These are phyloP conservation scores for Pipistrellus pipistrellus DNA, from an alignment of 2,797 vertebrate species.

Conservation along the genomic window DNA sequence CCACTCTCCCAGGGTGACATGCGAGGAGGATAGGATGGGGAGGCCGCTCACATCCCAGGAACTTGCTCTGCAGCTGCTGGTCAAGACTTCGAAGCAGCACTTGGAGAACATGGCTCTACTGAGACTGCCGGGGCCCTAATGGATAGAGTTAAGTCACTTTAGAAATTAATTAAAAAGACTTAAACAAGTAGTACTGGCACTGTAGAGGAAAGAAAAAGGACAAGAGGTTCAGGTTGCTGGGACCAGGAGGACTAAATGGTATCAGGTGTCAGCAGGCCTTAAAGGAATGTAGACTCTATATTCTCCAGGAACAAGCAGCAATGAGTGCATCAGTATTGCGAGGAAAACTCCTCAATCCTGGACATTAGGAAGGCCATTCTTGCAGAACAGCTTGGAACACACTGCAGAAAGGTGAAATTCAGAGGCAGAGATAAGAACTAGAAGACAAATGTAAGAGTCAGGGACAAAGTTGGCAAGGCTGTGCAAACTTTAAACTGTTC, in stretches of 20 bases:
- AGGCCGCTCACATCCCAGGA: slow-evolving; percentile 91
- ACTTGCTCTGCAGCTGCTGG: slow-evolving; percentile 87
- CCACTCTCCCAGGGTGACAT: slow-evolving; percentile 94
- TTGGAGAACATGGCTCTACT: slow-evolving; percentile 94
- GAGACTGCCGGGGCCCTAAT: slow-evolving; percentile 95
- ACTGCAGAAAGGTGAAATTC: not conserved
- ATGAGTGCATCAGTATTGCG: not conserved
- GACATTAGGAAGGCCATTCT: not conserved
- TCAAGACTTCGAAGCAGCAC: slow-evolving; percentile 95
- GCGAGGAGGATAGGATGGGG: slow-evolving; percentile 91
- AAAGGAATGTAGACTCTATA: not conserved
- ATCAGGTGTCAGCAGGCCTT: not conserved
- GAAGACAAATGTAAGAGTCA: not conserved
- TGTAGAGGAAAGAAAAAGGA: not conserved
- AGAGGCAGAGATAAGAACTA: not conserved
- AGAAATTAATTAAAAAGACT: not conserved
- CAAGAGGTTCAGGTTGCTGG: not conserved
- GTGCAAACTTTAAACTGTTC: not conserved
- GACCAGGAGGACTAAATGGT: not conserved
- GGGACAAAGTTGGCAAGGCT: not conserved
- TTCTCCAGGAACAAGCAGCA: not conserved
- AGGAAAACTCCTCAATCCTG: not conserved
- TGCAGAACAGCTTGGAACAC: not conserved
- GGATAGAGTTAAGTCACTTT: slow-evolving; percentile 34
- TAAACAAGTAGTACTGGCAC: not conserved